Conservation (phyloP, 2,797 vertebrate species). For the Cynodonichthys magdalenae region DNA sequence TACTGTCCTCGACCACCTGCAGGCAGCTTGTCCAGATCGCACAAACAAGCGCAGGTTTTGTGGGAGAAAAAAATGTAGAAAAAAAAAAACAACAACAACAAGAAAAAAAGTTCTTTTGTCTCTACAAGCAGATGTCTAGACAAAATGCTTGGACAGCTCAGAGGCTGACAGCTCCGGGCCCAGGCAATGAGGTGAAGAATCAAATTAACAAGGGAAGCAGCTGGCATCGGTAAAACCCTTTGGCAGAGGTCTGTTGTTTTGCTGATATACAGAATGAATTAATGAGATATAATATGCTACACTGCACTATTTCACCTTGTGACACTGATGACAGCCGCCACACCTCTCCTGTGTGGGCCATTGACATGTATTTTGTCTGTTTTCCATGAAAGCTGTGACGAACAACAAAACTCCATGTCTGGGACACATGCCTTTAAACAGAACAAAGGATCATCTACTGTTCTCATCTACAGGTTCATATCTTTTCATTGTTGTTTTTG, state of each 20-base stretch:
- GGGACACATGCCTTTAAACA: slow-evolving; percentile 6
- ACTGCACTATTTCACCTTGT: slow-evolving; percentile 42
- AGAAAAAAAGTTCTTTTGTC: slow-evolving; percentile 49
- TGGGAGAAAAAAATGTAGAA: slow-evolving; percentile 6
- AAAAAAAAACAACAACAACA: slow-evolving; percentile 1
- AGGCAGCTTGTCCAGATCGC: slow-evolving; percentile 16
- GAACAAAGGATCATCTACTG: slow-evolving; percentile 6
- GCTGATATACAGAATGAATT: slow-evolving; percentile 58
- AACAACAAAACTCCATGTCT: slow-evolving; percentile 1
- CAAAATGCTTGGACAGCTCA: slow-evolving; percentile 44
- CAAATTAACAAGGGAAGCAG: slow-evolving; percentile 70
- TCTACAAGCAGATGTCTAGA: slow-evolving; percentile 49
- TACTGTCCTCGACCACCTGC: slow-evolving; percentile 20
- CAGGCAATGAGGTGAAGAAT: slow-evolving; percentile 58
- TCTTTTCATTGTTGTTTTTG: neutral
- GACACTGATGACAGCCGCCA: slow-evolving; percentile 24
- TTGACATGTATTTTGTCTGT: slow-evolving; percentile 17
- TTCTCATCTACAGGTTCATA: slow-evolving; percentile 1
- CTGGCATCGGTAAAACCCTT: slow-evolving; percentile 59
- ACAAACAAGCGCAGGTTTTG: slow-evolving; percentile 17
- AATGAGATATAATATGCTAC: slow-evolving; percentile 58
- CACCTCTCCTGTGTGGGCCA: slow-evolving; percentile 16
- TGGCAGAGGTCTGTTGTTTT: slow-evolving; percentile 61
- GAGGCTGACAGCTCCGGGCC: slow-evolving; percentile 39
- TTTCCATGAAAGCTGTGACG: slow-evolving; percentile 5